Percentiles rank a stretch among this genome's conserved stretches.
These are phyloP conservation scores for Cryptus armator DNA, from an alignment of 2,888 invertebrate species.

Conservation along the genomic window DNA sequence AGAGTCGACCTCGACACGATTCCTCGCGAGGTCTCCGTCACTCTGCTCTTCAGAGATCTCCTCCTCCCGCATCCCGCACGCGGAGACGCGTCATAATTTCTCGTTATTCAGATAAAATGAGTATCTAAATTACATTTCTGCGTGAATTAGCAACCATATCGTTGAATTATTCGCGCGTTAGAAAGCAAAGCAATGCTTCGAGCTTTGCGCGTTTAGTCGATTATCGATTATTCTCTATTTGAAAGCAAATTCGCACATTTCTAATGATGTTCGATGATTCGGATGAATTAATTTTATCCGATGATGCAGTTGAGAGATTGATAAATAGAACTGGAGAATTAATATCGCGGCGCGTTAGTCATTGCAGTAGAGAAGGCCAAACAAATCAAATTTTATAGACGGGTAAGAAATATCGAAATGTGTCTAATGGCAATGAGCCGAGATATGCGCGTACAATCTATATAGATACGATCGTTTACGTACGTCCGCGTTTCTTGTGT, in stretches of 20 bases:
- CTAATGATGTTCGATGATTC: too few species aligned
- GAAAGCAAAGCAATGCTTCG: too few species aligned
- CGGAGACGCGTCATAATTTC: constrained; percentile 1
- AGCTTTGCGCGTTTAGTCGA: too few species aligned
- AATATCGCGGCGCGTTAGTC: background rate
- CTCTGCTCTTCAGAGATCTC: constrained; percentile 15
- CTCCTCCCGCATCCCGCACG: background rate
- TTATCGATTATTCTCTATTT: too few species aligned
- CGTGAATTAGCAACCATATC: too few species aligned
- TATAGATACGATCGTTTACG: background rate
- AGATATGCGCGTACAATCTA: background rate
- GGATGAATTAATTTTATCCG: too few species aligned
- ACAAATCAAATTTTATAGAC: background rate
- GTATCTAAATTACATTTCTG: background rate
- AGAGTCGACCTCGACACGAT: constrained; percentile 69
- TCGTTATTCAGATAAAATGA: background rate
- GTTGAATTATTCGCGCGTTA: too few species aligned
- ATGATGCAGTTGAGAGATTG: background rate
- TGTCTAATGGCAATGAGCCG: constrained; percentile 15
- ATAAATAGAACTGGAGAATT: background rate
- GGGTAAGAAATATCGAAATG: background rate
- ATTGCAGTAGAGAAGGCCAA: background rate
- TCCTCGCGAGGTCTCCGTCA: constrained; percentile 62
- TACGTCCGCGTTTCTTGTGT: constrained; percentile 36
- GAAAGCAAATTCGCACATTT: too few species aligned